Percentiles rank a stretch among this genome's conserved stretches.
Evolutionary conservation across 2,113 vertebrate genomes (phyloP).

Genomic region (Opisthocomus hoazin): DNA sequence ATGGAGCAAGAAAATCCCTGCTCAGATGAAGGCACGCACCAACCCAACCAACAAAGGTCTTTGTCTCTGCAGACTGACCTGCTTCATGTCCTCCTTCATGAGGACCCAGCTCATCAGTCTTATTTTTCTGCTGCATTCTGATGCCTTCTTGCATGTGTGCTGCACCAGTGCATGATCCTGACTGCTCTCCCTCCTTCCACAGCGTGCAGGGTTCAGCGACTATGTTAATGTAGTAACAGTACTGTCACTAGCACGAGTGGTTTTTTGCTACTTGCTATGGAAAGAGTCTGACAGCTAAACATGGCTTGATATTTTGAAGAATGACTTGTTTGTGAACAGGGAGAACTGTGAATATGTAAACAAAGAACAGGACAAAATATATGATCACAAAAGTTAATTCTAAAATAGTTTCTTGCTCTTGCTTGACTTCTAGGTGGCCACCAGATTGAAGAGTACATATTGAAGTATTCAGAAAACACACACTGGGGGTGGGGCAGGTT

Average conservation of each 20-base stretch:
- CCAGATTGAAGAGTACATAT: constrained; percentile 42
- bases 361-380: neutral
- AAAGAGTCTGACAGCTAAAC: neutral
- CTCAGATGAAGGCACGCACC: neutral
- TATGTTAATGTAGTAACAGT: neutral
- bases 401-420: neutral
- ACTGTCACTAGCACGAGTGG: neutral
- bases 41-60: neutral
- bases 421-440: constrained; percentile 4
- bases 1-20: neutral
- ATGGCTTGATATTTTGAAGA: neutral
- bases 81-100: neutral
- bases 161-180: fast-evolving
- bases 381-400: neutral
- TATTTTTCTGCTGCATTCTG: neutral
- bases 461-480: constrained; percentile 28
- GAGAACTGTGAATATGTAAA: neutral
- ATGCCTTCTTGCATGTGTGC: neutral
- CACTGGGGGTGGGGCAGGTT: neutral
- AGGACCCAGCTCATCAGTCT: neutral
- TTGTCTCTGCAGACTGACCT: neutral
- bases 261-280: neutral
- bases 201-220: neutral
- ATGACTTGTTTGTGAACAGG: neutral
- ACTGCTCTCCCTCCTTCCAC: neutral